Conservation (phyloP, 1,140 invertebrate genomes). For the honey bee (Apis mellifera) region DNA sequence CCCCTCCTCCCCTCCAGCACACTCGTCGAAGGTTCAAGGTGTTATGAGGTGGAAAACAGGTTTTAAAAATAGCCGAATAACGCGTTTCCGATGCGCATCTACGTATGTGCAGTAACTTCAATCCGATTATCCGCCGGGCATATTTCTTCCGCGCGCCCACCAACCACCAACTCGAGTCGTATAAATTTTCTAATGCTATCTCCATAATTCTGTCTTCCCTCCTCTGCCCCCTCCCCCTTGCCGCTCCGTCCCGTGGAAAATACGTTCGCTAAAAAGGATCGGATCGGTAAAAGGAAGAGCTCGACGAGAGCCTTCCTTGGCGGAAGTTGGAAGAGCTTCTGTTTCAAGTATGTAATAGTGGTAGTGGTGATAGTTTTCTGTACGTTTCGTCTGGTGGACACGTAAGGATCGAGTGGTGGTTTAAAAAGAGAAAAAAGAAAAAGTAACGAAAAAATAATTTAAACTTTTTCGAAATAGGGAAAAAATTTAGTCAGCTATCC, state of each 20-base stretch:
- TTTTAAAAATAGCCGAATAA: constrained; percentile 60
- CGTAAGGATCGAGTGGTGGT: too few relatives aligned
- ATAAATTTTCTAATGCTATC: constrained; percentile 51
- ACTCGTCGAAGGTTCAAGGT: constrained; percentile 56
- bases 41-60: constrained; percentile 59
- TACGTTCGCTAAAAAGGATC: constrained; percentile 12
- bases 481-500: too few relatives aligned
- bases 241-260: constrained; percentile 10
- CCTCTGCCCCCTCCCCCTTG: background rate
- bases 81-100: constrained; percentile 58
- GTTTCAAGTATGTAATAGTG: background rate
- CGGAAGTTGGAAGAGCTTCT: background rate
- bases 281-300: background rate
- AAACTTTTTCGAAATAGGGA: too few relatives aligned
- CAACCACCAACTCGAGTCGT: constrained; percentile 1
- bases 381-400: too few relatives aligned
- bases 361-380: too few relatives aligned
- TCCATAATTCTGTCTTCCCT: constrained; percentile 39
- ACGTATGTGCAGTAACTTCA: constrained; percentile 49
- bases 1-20: background rate
- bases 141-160: constrained; percentile 29
- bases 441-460: too few relatives aligned
- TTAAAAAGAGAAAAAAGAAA: too few relatives aligned
- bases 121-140: constrained; percentile 44
- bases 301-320: background rate